These are phyloP conservation scores for Pogona vitticeps DNA, from an alignment of 2,113 vertebrate species.

Conservation along the genomic window DNA sequence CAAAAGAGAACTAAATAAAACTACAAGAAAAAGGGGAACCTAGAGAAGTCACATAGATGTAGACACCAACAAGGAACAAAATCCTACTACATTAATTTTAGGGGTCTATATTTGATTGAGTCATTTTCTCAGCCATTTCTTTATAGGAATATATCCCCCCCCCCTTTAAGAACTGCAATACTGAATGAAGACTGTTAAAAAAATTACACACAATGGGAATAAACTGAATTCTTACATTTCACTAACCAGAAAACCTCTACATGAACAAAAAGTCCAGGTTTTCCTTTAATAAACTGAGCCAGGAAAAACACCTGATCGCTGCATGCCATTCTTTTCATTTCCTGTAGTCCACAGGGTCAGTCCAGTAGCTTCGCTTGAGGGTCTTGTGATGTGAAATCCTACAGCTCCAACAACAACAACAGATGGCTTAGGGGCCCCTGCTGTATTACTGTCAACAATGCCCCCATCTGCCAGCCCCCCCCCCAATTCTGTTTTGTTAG, in stretches of 20 bases:
- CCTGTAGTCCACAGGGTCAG: slow-evolving; percentile 21
- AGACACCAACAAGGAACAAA: background rate
- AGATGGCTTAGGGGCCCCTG: slow-evolving; percentile 57
- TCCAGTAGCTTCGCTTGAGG: slow-evolving; percentile 15
- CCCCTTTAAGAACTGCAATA: background rate
- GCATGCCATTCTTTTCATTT: slow-evolving; percentile 2
- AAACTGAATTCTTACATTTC: slow-evolving; percentile 2
- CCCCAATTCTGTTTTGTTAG: background rate
- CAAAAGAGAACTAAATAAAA: background rate
- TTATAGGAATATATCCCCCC: background rate
- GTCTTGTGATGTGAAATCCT: slow-evolving; percentile 33
- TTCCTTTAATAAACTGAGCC: background rate
- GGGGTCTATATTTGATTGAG: background rate
- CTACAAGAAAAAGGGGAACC: background rate
- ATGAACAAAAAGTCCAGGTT: background rate
- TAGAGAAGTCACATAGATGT: background rate
- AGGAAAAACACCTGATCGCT: background rate
- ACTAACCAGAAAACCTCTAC: slow-evolving; percentile 21
- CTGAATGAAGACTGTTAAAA: background rate
- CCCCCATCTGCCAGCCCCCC: slow-evolving; percentile 7
- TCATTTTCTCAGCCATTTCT: background rate
- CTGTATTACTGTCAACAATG: slow-evolving; percentile 10
- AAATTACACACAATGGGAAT: slow-evolving; percentile 34
- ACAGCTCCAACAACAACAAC: slow-evolving; percentile 14
- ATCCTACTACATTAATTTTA: background rate